Evolutionary conservation across 2,888 invertebrate genomes (phyloP).

Genomic region (Thymelicus sylvestris): DNA sequence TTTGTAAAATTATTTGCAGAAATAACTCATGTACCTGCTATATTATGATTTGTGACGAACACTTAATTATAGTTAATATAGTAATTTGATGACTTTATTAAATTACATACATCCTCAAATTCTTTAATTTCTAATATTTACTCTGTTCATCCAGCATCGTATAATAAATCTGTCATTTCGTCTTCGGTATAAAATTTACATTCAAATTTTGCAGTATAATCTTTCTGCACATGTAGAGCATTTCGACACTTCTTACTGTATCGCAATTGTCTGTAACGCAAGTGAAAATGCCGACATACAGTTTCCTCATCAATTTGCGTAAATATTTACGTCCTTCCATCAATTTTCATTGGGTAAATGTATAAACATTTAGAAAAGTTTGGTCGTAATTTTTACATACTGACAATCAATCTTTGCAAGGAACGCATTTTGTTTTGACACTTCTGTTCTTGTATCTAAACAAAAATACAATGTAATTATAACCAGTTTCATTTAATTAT

Average conservation of each 20-base stretch:
- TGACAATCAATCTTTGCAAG: no score
- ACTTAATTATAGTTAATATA: background rate
- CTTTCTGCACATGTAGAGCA: slow-evolving; percentile 35
- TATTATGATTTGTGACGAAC: background rate
- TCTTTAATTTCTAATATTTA: no score
- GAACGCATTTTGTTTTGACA: background rate
- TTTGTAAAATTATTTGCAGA: background rate
- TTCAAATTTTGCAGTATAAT: background rate
- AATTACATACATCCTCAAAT: background rate
- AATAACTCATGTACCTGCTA: background rate
- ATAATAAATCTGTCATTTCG: no score
- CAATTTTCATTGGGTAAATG: slow-evolving; percentile 22
- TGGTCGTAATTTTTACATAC: no score
- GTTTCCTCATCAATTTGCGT: slow-evolving; percentile 60
- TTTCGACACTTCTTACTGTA: slow-evolving; percentile 37
- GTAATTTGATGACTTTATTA: background rate
- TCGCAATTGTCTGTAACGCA: slow-evolving; percentile 47
- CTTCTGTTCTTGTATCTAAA: background rate
- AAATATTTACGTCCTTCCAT: slow-evolving; percentile 54
- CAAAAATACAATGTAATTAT: background rate
- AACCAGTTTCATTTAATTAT: slow-evolving; percentile 4
- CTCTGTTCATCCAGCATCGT: no score
- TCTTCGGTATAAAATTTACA: background rate
- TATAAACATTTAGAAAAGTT: no score
- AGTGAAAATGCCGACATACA: slow-evolving; percentile 51